phyloP scores from a whole-genome alignment of 2,888 invertebrate species.

The Hetaerina titia region DNA sequence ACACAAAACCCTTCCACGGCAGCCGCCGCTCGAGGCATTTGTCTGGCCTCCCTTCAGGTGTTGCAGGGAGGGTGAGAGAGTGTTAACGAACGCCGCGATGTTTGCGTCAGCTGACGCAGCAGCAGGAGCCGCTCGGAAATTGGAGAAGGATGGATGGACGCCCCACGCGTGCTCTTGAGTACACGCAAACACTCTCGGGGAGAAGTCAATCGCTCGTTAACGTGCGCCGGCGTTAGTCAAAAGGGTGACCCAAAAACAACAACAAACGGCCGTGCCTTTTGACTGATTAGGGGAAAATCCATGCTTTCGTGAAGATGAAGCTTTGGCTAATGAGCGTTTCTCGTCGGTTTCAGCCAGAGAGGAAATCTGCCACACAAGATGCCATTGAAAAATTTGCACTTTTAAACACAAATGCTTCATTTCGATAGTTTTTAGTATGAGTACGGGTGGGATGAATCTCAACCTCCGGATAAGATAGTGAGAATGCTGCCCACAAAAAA shows the following conservation, averaged over 20 bases:
- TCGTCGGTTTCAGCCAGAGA: neutral
- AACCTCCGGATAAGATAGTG: no score
- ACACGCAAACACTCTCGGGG: neutral
- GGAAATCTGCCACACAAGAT: no score
- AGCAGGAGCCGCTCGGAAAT: slow-evolving; percentile 1
- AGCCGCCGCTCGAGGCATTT: neutral
- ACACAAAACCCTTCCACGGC: neutral
- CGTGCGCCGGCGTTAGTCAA: neutral
- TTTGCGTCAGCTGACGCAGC: slow-evolving; percentile 60
- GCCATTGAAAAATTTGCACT: no score
- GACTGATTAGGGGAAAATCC: neutral
- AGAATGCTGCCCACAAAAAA: no score
- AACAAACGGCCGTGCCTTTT: neutral
- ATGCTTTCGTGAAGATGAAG: neutral
- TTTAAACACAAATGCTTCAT: no score
- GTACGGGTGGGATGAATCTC: no score
- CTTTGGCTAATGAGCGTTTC: neutral
- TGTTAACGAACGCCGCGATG: slow-evolving; percentile 19
- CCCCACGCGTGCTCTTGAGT: neutral
- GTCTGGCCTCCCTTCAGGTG: neutral
- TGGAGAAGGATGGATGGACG: neutral
- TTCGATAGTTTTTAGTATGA: no score
- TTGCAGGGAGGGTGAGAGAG: slow-evolving; percentile 3
- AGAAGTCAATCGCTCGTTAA: neutral
- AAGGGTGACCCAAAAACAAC: neutral